Evolutionary conservation across 2,888 invertebrate genomes (phyloP), one percentile per base, ranked within the genome.

Genomic region (Cataglyphis albicans): DNA sequence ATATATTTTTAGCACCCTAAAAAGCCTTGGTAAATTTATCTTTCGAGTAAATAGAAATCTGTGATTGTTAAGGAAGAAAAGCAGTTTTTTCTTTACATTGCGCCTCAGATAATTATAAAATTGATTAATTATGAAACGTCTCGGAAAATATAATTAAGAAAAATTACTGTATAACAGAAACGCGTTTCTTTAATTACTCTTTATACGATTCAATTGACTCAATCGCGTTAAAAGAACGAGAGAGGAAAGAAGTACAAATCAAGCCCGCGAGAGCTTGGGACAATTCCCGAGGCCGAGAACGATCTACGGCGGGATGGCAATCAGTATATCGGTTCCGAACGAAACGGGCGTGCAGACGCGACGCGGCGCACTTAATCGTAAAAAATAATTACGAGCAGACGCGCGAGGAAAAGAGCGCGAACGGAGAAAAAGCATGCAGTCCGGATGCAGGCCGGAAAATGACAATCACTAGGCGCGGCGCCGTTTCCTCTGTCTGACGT

Each of bases 361-460:
- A 52, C n/a, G 81, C 83, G 87, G 87, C 75, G 81, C 82, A 87
- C 93, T 93, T 93, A 91, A 92, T 93, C 92, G 93, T 93, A 89
- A 93, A 93, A 94, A 93, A 92, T 94, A 93, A 93, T 94, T 93
- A 92, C 93, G 92, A 93, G 90, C 91, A 87, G 87, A 86, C 91
- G 90, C 92, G 91, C 52, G 76, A 91, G 91, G 84, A 90, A 89
- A 84, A 83, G 87, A 87, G 85, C 61, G 65, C 48, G 82, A 80
- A 85, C 87, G 87, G 85, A 84, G 91, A 91, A 91, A 93, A 92
- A 93, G 91, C 91, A 88, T 87, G 81, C 86, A 87, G 59, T 32
- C 93, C 94, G 94, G 94, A 94, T 91, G 92, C 88, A 83, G 61
- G 92, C 94, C 94, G 94, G 94, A 94, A 94, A 94, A 94, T 94